These are phyloP conservation scores for Pseudorhombus dupliciocellatus DNA, from an alignment of 2,113 vertebrate genomes.

Conservation along the genomic window DNA sequence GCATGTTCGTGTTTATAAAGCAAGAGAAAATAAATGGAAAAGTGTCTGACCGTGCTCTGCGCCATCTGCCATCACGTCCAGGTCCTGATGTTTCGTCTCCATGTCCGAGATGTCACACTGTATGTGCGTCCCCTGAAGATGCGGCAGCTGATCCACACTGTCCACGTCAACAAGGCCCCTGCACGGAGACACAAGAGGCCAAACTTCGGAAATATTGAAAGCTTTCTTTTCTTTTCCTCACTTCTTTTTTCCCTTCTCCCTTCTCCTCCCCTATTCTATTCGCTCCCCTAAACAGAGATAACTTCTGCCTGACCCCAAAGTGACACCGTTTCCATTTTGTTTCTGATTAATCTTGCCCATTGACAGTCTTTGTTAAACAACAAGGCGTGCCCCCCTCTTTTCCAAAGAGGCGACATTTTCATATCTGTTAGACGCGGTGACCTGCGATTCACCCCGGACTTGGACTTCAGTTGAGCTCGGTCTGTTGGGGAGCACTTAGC, in stretches of 20 bases:
- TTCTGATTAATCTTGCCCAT: slow-evolving; percentile 99
- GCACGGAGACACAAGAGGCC: slow-evolving; percentile 67
- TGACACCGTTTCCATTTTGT: slow-evolving; percentile 98
- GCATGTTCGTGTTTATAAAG: not conserved
- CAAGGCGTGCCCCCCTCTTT: slow-evolving; percentile 93
- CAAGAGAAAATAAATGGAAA: slow-evolving; percentile 2
- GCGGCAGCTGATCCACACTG: slow-evolving; percentile 61
- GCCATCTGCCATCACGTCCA: slow-evolving; percentile 54
- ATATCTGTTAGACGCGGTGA: slow-evolving; percentile 99
- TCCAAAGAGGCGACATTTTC: slow-evolving; percentile 97
- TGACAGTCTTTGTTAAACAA: slow-evolving; percentile 99
- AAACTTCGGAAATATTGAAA: slow-evolving; percentile 77
- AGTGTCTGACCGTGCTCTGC: slow-evolving; percentile 62
- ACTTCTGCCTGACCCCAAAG: slow-evolving; percentile 96
- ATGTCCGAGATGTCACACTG: slow-evolving; percentile 40
- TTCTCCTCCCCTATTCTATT: slow-evolving; percentile 62
- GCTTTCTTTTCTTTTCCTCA: slow-evolving; percentile 61
- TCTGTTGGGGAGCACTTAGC: slow-evolving; percentile 84
- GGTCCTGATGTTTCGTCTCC: slow-evolving; percentile 38
- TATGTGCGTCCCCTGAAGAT: slow-evolving; percentile 48
- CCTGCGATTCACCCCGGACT: slow-evolving; percentile 99
- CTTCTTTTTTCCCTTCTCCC: slow-evolving; percentile 18
- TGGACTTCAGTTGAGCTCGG: slow-evolving; percentile 95
- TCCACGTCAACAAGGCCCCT: slow-evolving; percentile 69
- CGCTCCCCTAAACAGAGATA: slow-evolving; percentile 79